Evolutionary conservation across 2,888 invertebrate genomes (phyloP), one percentile per base, ranked within the genome.

Genomic region (Eumacrocentrus americanus): DNA sequence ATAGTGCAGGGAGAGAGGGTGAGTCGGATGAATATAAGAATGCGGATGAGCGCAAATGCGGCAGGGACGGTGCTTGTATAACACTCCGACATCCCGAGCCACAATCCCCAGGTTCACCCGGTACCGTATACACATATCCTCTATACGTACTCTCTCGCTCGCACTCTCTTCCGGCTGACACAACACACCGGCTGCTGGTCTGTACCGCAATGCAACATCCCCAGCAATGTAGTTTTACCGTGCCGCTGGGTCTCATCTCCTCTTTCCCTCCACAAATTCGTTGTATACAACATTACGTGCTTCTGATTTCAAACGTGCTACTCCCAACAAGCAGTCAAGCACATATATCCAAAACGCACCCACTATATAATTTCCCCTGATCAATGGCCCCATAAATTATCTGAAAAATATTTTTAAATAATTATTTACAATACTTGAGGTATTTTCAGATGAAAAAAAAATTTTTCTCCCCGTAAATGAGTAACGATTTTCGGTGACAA

Each of bases 141-240:
- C 52, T 18, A 12, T 20, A 38, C 29, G 25, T n/a, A 25, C 48
- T 46, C 9, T 11, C 34, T 47, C 25, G n/a, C 51, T 22, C 35
- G 14, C 12, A 12, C 37, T 51, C 37, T 37, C 50, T 35, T 51
- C 48, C 25, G 38, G 48, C 48, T 57, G 42, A 50, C 58, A 52
- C 58, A 44, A 58, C 52, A 58, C 58, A 48, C 42, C 50, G 38
- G 50, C 58, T 44, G 23, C 23, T 50, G 46, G 52, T 34, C 37
- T 61, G 58, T 63, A 58, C 65, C 63, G 65, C 65, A 62, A 60
- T 67, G 63, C 61, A 65, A 63, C 65, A 56, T 57, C 51, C 29
- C 53, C 50, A 6, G 54, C 48, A 67, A 68, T 69, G 56, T 65
- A 66, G 66, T 70, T 72, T 71, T 70, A 71, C 66, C 55, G 63